Conservation (phyloP, 1,140 invertebrate genomes). For the Trichoplusia ni region DNA sequence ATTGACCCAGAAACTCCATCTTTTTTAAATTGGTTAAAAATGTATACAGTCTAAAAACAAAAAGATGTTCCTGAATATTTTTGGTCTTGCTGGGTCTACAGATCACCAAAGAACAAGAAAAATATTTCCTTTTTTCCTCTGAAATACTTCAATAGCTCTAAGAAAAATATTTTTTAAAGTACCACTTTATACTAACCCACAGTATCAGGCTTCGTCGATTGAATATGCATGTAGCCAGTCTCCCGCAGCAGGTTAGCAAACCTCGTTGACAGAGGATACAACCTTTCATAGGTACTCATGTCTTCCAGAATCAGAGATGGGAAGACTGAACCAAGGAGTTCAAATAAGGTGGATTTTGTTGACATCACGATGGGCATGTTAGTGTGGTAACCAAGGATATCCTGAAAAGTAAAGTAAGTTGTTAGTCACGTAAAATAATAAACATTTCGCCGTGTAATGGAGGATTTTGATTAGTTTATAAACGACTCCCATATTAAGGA, state of each 20-base stretch:
- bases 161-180: neutral
- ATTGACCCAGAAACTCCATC: too few relatives aligned
- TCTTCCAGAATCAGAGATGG: slow-evolving; percentile 59
- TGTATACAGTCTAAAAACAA: too few relatives aligned
- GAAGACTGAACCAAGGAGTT: slow-evolving; percentile 54
- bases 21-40: too few relatives aligned
- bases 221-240: slow-evolving; percentile 91
- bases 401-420: too few relatives aligned
- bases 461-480: too few relatives aligned
- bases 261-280: slow-evolving; percentile 83
- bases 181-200: slow-evolving; percentile 83
- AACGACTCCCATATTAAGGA: too few relatives aligned
- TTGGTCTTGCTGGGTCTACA: too few relatives aligned
- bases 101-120: too few relatives aligned
- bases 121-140: too few relatives aligned
- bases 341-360: slow-evolving; percentile 34
- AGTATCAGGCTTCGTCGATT: slow-evolving; percentile 95
- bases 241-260: slow-evolving; percentile 84
- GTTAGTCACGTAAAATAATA: too few relatives aligned
- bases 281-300: slow-evolving; percentile 79
- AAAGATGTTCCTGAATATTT: too few relatives aligned
- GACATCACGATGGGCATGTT: slow-evolving; percentile 45
- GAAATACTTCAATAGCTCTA: neutral
- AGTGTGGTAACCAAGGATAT: slow-evolving; percentile 79
- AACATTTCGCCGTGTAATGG: too few relatives aligned